Evolutionary conservation across 2,888 invertebrate genomes (phyloP).

Genomic region (Lacanobia wlatinum): DNA sequence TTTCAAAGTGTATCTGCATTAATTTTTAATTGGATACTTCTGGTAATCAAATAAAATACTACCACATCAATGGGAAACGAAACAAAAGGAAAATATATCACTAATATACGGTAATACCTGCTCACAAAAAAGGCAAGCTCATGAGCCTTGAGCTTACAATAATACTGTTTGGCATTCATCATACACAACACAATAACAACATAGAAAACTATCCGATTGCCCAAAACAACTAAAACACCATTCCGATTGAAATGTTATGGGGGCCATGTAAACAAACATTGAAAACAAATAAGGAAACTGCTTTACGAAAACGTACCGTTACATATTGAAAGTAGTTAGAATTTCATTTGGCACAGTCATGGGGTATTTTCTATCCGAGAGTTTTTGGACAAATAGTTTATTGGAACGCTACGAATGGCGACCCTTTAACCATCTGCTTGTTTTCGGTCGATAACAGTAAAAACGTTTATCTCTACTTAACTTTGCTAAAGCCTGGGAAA

Average conservation of each 20-base stretch:
- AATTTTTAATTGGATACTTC: no score
- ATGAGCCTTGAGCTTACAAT: no score
- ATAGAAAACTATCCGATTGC: not conserved
- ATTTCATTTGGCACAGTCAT: not conserved
- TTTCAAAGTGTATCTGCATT: no score
- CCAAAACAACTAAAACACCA: not conserved
- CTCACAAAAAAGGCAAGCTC: no score
- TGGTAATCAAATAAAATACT: no score
- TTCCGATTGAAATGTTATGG: slow-evolving; percentile 23
- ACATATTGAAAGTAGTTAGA: slow-evolving; percentile 6
- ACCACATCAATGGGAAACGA: no score
- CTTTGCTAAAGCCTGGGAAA: not conserved
- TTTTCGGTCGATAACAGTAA: not conserved
- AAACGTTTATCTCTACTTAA: no score
- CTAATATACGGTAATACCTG: no score
- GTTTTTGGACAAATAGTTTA: not conserved
- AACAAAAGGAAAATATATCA: no score
- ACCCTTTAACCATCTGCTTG: not conserved
- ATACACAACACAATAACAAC: not conserved
- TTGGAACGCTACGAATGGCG: not conserved
- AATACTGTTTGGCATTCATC: no score
- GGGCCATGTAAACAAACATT: slow-evolving; percentile 8
- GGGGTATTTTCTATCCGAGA: slow-evolving; percentile 4
- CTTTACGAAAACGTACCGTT: not conserved
- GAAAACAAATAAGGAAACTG: slow-evolving; percentile 38